These are phyloP conservation scores for Bombyx huttoni DNA, from an alignment of 2,888 invertebrate species.

Conservation along the genomic window DNA sequence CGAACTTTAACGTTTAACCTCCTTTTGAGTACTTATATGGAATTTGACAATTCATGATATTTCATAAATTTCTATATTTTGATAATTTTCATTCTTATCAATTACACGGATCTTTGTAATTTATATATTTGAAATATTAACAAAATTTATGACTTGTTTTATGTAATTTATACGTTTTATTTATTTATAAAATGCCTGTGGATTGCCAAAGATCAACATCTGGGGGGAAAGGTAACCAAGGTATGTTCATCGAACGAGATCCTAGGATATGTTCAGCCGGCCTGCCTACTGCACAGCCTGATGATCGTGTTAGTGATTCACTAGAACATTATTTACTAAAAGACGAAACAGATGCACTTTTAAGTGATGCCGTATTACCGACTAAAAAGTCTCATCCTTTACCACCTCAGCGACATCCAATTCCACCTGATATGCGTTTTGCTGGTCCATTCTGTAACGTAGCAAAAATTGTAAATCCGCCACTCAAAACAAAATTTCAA, in stretches of 20 bases:
- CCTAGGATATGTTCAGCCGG: slow-evolving; percentile 52
- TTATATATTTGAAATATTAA: too few relatives aligned
- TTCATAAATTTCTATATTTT: too few relatives aligned
- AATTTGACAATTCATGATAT: too few relatives aligned
- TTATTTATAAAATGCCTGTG: slow-evolving; percentile 26
- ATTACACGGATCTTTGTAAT: too few relatives aligned
- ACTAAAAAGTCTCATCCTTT: slow-evolving; percentile 26
- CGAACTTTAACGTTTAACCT: too few relatives aligned
- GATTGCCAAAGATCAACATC: slow-evolving; percentile 37
- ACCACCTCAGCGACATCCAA: slow-evolving; percentile 36
- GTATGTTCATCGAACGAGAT: slow-evolving; percentile 46
- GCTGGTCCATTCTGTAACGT: slow-evolving; percentile 32
- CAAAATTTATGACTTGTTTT: background rate
- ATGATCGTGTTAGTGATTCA: slow-evolving; percentile 25
- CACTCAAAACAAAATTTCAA: slow-evolving; percentile 43
- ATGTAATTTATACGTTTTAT: background rate
- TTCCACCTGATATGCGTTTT: slow-evolving; percentile 31
- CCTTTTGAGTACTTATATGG: too few relatives aligned
- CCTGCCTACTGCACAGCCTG: slow-evolving; percentile 37
- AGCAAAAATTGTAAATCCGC: slow-evolving; percentile 35
- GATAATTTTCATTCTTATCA: too few relatives aligned
- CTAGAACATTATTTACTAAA: slow-evolving; percentile 45
- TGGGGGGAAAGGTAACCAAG: slow-evolving; percentile 53
- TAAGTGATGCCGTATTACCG: slow-evolving; percentile 45
- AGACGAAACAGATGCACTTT: slow-evolving; percentile 47